Conservation (phyloP, 92 coral and sea anemone species). For the Epizoanthus stellaris region DNA sequence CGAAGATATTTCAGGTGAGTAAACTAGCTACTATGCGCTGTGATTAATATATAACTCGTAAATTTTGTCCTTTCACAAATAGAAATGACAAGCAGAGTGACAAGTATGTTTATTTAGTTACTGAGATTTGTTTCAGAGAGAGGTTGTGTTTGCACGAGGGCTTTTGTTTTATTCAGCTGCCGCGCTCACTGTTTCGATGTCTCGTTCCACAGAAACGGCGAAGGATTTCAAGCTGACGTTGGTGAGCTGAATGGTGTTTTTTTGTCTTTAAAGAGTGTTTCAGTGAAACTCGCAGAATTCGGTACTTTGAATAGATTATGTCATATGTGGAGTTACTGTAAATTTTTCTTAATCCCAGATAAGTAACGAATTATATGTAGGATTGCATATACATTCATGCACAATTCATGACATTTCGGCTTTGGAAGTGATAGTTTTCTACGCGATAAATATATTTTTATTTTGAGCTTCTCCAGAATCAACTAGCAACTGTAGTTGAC, state of each 20-base stretch:
- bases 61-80: background rate
- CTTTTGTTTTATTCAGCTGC: background rate
- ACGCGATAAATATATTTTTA: too few relatives aligned
- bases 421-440: too few relatives aligned
- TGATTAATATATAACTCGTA: background rate
- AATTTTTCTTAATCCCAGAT: background rate
- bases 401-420: too few relatives aligned
- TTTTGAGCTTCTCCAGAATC: too few relatives aligned
- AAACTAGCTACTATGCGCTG: constrained; percentile 1
- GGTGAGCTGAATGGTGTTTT: constrained; percentile 61
- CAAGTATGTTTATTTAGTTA: constrained; percentile 10
- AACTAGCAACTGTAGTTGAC: too few relatives aligned
- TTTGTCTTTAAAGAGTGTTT: background rate
- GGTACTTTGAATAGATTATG: too few relatives aligned
- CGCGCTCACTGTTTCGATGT: background rate
- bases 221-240: constrained; percentile 88
- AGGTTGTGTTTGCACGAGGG: background rate
- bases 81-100: background rate
- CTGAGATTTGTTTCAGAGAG: constrained; percentile 30
- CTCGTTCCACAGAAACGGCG: constrained; percentile 70
- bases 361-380: background rate
- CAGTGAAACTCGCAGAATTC: background rate
- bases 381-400: too few relatives aligned
- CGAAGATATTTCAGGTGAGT: constrained; percentile 48
- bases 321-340: background rate